Base-by-base conservation (phyloP, 2,888 invertebrate species). In the Oligia fasciuncula region DNA sequence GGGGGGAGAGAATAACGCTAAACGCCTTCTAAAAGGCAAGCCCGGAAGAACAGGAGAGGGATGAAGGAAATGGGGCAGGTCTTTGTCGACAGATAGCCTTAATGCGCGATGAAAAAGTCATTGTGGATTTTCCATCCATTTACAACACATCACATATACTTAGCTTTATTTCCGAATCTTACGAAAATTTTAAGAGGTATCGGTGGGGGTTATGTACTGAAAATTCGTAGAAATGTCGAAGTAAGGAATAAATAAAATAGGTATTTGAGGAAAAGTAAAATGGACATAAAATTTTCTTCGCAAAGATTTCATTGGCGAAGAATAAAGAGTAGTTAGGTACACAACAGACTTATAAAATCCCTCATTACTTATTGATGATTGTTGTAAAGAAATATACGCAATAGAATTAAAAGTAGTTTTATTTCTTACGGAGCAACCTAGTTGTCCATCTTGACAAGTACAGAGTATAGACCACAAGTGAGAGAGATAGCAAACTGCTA, bases 11-110 rank as follows among this genome's bases (percentile, higher is more conserved):
- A 40, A 65, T 63, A 60, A 54, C 57, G 66, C 69, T 80, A 71
- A 83, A 81, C 73, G 79, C 73, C 63, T 57, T 66, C 57, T 80
- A 51, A 85, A 82, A 81, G 79, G 73, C 54, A 78, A 54, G 72
- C 35, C 80, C 81, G 87, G 84, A 88, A 83, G 76, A 71, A 75
- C 54, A 79, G 78, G 60, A 77, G 82, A 79, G 76, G 67, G 77
- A 81, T 78, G 74, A 83, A 76, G 80, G 86, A 85, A 89, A 87
- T 86, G 84, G 75, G 73, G 23, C 68, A 75, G 54, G 62, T 73
- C 60, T 82, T 87, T 77, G 79, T 78, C 75, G 77, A 76, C 70
- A 77, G 76, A 79, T 77, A 85, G 76, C 78, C 76, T 79, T 68
- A 81, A 85, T 63, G 60, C 43, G 57, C 62, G 19, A 69, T 66